These are phyloP conservation scores for Gastracanthus pulcherrimus DNA, from an alignment of 2,888 invertebrate species.

Conservation along the genomic window DNA sequence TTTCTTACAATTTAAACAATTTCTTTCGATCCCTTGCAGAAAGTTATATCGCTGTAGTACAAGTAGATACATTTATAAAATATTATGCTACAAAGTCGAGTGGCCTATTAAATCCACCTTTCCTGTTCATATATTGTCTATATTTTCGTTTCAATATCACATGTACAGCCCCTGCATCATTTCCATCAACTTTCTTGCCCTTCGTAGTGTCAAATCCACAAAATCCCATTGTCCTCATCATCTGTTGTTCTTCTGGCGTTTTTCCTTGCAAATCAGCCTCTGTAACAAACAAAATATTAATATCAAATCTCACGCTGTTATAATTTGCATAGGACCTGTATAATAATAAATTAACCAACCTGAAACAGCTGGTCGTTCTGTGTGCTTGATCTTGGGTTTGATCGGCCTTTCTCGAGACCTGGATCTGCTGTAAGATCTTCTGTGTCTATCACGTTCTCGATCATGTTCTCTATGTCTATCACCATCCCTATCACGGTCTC, in stretches of 20 bases:
- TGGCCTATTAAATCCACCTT: slow-evolving; percentile 99
- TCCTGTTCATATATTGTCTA: slow-evolving; percentile 99
- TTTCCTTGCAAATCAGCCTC: slow-evolving; percentile 95
- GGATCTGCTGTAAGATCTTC: slow-evolving; percentile 77
- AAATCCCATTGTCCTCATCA: slow-evolving; percentile 98
- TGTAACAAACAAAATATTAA: slow-evolving; percentile 74
- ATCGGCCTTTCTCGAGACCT: slow-evolving; percentile 77
- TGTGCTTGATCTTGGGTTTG: slow-evolving; percentile 73
- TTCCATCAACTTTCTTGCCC: slow-evolving; percentile 96
- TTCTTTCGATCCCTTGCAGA: background rate
- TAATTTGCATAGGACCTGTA: background rate
- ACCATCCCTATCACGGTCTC: slow-evolving; percentile 77
- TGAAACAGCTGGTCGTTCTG: slow-evolving; percentile 75
- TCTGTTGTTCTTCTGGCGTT: slow-evolving; percentile 93
- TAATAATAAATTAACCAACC: slow-evolving; percentile 66
- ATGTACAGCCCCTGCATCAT: slow-evolving; percentile 96
- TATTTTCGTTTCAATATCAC: slow-evolving; percentile 97
- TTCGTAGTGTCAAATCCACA: slow-evolving; percentile 97
- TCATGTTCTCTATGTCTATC: slow-evolving; percentile 74
- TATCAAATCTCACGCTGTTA: background rate
- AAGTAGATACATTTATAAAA: background rate
- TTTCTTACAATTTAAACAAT: background rate
- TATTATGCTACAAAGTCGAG: slow-evolving; percentile 94
- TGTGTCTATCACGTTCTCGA: slow-evolving; percentile 77
- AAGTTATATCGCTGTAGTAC: background rate